Base-by-base conservation (phyloP, 1,140 invertebrate genomes). In the Neodiprion virginianus region DNA sequence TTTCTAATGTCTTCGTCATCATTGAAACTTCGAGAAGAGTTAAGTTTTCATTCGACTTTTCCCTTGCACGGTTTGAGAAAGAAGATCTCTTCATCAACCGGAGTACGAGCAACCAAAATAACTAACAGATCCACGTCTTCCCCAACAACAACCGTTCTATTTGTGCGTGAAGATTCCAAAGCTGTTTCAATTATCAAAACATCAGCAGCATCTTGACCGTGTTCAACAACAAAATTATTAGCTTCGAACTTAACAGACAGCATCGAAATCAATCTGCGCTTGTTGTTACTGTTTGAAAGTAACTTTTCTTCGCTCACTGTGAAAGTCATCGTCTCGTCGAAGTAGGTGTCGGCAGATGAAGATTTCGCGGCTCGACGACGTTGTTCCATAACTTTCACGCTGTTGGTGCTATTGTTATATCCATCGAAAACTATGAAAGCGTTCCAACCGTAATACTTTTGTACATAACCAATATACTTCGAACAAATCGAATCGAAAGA, bases 61-160 rank as follows among this genome's bases (percentile, higher is more conserved):
- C 77, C 80, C 79, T 80, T 86, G 69, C 80, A 82, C 40, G 83
- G 83, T 80, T 86, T 85, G 74, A 84, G 81, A 70, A 85, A 82
- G 47, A 69, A 83, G 79, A 85, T 83, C 75, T 48, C 81, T 79
- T 84, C 80, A 74, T 82, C 78, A 79, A 74, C 75, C 79, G 79
- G 79, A 67, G 79, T 80, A 21, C 75, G 73, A 74, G 74, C 79
- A 75, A 72, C 79, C 8, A 78, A 68, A 72, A 81, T 69, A 67
- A 81, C 66, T 48, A 82, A 75, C 74, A 82, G 75, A 76, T 80
- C 77, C 53, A 82, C 75, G 75, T 80, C 79, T 76, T 78, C 80
- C 71, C 79, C 79, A 76, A 79, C 79, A 75, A 81, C 69, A 53
- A 81, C 71, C 66, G 77, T 78, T 73, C 71, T 75, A 67, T 78